Evolutionary conservation across 2,113 vertebrate genomes (phyloP).

Genomic region (Bungarus multicinctus): DNA sequence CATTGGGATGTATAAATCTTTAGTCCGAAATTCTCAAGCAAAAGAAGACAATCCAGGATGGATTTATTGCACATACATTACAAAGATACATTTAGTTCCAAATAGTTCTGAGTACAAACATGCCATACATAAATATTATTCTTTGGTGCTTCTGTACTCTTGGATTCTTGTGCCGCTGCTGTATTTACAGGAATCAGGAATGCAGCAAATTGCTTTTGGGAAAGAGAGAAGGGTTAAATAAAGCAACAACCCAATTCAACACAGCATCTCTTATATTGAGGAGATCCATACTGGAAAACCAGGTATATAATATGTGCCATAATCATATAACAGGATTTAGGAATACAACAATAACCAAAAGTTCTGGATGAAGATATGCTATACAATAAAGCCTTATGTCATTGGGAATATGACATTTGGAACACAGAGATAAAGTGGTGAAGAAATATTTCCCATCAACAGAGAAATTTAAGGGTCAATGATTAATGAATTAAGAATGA

Average conservation of each 20-base stretch:
- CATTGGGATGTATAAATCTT: neutral
- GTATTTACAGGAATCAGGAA: neutral
- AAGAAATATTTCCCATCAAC: neutral
- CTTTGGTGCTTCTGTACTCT: neutral
- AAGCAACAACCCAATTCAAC: neutral
- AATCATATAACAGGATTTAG: neutral
- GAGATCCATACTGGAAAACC: neutral
- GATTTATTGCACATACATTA: neutral
- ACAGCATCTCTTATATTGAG: neutral
- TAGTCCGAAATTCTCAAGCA: neutral
- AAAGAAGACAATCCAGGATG: neutral
- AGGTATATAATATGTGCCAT: neutral
- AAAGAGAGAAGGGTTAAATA: neutral
- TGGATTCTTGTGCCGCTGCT: neutral
- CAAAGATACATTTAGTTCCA: neutral
- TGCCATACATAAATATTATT: neutral
- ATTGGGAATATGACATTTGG: neutral
- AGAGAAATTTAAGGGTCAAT: neutral
- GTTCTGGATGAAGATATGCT: neutral
- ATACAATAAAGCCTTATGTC: neutral
- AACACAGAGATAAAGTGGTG: neutral
- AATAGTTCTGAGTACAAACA: neutral
- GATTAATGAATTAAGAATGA: neutral
- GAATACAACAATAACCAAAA: neutral
- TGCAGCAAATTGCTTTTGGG: neutral